A percentile compares a stretch with the other conserved stretches of the same genome.
These are phyloP conservation scores for Pomacea maculata DNA, from an alignment of 1,140 invertebrate species.

Conservation along the genomic window DNA sequence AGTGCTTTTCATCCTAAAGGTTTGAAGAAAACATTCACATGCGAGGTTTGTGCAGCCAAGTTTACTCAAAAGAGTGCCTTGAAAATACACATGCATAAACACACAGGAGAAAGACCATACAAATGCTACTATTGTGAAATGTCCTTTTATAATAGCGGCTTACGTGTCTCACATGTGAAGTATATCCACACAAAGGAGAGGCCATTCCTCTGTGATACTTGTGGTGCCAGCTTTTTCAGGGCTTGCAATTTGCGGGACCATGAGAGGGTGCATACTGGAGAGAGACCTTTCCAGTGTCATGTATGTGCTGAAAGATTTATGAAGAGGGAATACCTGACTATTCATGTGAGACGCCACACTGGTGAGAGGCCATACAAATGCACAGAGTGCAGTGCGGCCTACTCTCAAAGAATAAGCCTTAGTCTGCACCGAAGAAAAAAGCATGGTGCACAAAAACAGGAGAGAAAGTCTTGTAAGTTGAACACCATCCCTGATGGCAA, in stretches of 20 bases:
- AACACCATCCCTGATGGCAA: no score
- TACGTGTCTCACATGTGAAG: background rate
- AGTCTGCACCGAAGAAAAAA: constrained; percentile 15
- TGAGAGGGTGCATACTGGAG: constrained; percentile 9
- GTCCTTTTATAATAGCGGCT: background rate
- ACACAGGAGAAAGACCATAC: constrained; percentile 6
- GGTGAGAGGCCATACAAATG: constrained; percentile 16
- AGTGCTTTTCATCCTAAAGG: constrained; percentile 5
- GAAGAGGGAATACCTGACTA: constrained; percentile 14
- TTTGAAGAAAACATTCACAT: background rate
- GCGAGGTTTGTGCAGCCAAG: constrained; percentile 9
- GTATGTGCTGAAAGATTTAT: constrained; percentile 14
- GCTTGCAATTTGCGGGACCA: constrained; percentile 5
- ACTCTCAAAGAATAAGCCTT: constrained; percentile 7
- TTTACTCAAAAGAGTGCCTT: background rate
- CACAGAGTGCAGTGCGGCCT: constrained; percentile 1
- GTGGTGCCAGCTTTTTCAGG: constrained; percentile 8
- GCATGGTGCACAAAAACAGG: constrained; percentile 9
- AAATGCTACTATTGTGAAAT: constrained; percentile 14
- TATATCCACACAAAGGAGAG: constrained; percentile 5
- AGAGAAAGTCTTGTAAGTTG: background rate
- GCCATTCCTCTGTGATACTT: constrained; percentile 15
- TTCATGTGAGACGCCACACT: constrained; percentile 20
- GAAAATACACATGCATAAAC: constrained; percentile 9
- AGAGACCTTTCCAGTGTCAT: constrained; percentile 16